Conservation (phyloP, 2,113 vertebrate species). For the Strix uralensis region DNA sequence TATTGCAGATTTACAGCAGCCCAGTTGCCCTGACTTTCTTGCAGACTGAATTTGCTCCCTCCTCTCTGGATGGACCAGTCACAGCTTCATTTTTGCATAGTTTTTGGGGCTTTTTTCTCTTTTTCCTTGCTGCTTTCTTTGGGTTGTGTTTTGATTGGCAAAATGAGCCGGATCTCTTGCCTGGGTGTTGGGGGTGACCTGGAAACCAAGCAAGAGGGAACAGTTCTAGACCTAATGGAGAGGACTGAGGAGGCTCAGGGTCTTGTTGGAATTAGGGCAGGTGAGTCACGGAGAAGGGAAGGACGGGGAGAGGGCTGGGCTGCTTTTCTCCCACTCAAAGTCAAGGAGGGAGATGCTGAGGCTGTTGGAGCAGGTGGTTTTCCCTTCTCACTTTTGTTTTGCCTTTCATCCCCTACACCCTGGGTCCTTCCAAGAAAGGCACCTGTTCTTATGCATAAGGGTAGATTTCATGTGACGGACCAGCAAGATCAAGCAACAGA, state of each 20-base stretch:
- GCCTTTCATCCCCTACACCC: neutral
- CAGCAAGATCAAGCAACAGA: neutral
- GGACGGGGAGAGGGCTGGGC: accelerated
- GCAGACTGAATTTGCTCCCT: neutral
- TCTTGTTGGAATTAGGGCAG: neutral
- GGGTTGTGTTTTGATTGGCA: neutral
- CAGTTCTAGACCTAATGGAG: accelerated
- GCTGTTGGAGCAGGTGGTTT: neutral
- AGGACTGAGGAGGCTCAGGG: neutral
- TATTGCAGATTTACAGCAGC: neutral
- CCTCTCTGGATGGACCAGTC: neutral
- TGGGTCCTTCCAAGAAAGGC: neutral
- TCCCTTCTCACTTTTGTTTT: neutral
- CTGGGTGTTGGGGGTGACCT: neutral
- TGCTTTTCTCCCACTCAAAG: neutral
- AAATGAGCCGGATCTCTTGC: neutral
- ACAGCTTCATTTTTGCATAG: neutral
- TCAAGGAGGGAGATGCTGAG: neutral
- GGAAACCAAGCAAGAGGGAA: neutral
- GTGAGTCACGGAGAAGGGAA: neutral
- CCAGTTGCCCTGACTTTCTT: neutral
- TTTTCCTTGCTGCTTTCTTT: neutral
- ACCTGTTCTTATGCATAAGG: neutral
- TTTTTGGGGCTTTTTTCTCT: neutral
- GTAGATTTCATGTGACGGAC: neutral